Base-by-base conservation (phyloP, 2,113 vertebrate species). In the Ceyx melanurus region DNA sequence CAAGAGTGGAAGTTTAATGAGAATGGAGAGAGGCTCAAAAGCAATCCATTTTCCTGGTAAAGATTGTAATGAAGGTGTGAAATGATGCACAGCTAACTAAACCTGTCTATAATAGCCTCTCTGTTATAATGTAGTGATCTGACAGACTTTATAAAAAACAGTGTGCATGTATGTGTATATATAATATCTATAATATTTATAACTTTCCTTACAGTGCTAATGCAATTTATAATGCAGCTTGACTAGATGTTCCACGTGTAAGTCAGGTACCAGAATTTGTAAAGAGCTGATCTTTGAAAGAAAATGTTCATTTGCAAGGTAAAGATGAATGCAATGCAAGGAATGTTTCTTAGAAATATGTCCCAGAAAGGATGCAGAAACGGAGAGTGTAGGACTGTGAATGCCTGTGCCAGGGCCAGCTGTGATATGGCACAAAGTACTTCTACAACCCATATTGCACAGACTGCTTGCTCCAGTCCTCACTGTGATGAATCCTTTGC, bases 1-100 rank as follows among this genome's bases (percentile, higher is more conserved):
- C 96, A 81, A 95, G 95, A 93, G 83, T 95, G 95, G 92, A 96
- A 91, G 62, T 94, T 95, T 96, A 94, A 97, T 97, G 94, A 92
- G 90, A 95, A 95, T 70, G 80, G 83, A 95, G 92, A 95, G 91
- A 67, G 33, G 78, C 83, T 91, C 42, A 11, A 79, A 97, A 96
- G 92, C 88, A 95, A 97, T 97, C 94, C 86, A 90, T 97, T 97
- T 97, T 93, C 86, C 67, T 5, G 14, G 93, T 90, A 82, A 93
- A 94, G 89, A 96, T 90, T 79, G 81, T 86, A 96, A 94, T 82
- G 91, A 97, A 96, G 74, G 74, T 86, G 84, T 94, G 82, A 97
- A 97, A 96, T 97, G 86, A 90, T 90, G 89, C 60, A 62, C 89
- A 91, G 92, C 94, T 95, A 84, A 21, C 77, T 88, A 89, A 77